Base-by-base conservation (phyloP, 1,140 invertebrate genomes). In the Acromyrmex echinatior region DNA sequence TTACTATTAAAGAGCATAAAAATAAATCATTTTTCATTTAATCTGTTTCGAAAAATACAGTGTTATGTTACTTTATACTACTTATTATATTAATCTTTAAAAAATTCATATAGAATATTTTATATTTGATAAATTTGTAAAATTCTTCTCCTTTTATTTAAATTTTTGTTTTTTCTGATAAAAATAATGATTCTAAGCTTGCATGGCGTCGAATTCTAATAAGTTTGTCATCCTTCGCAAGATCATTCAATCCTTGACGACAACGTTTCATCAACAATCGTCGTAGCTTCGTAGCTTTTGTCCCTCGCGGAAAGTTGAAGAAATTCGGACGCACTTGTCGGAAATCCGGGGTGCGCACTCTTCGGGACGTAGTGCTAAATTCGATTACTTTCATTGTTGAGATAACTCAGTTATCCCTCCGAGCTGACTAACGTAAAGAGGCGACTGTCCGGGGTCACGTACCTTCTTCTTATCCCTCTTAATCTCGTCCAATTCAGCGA, bases 381-480 rank as follows among this genome's bases (percentile, higher is more conserved):
- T 94, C 93, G 92, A 95, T 95, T 94, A 94, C 93, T 94, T 93
- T 94, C 93, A 94, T 94, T 95, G 94, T 94, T 94, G 91, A 91
- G 91, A 92, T 94, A 95, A 95, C 93, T 86, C 58, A 58, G 93
- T 94, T 95, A 95, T 95, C 92, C 93, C 92, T 92, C 86, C 90
- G 89, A 91, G 92, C 91, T 88, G 92, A 94, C 88, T 86, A 92
- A 92, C 92, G 90, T 86, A 92, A 93, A 93, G 92, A 93, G 92
- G 74, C 91, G 90, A 91, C 93, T 88, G 89, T 91, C 90, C 90
- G 89, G 66, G 87, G 93, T 94, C 94, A 95, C 94, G 94, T 94
- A 94, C 74, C 87, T 88, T 92, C 90, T 93, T 93, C 93, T 94
- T 93, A 92, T 93, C 89, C 89, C 92, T 92, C 92, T 94, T 94